Conservation (phyloP, 2,797 vertebrate genomes). For the Enteromius argenteus region DNA sequence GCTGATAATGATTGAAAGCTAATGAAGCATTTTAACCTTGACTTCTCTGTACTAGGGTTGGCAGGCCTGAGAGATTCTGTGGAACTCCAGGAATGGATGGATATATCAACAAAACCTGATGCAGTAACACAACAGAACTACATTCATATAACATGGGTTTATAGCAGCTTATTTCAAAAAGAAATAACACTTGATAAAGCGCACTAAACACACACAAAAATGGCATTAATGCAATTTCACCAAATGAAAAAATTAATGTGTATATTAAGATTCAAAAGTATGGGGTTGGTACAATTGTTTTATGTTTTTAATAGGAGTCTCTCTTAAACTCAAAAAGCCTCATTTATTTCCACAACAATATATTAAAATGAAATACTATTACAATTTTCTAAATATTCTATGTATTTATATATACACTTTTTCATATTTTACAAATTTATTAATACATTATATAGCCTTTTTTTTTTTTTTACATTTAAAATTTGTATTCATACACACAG, state of each 20-base stretch:
- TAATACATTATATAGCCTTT: too few species aligned
- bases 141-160: background rate
- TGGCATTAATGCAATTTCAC: background rate
- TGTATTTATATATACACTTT: background rate
- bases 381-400: too few species aligned
- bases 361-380: background rate
- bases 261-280: background rate
- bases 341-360: background rate
- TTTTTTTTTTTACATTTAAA: too few species aligned
- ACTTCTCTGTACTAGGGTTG: background rate
- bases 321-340: background rate
- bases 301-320: too few species aligned
- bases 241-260: background rate
- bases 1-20: background rate
- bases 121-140: background rate
- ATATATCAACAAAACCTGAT: background rate
- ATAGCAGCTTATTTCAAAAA: background rate
- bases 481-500: background rate
- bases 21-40: conserved; percentile 1
- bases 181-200: background rate
- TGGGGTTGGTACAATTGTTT: background rate
- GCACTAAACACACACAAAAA: background rate
- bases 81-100: background rate
- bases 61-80: background rate
- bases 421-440: background rate